phyloP scores from a whole-genome alignment of 2,888 invertebrate genomes.

The Branchinecta sandiegonensis region DNA sequence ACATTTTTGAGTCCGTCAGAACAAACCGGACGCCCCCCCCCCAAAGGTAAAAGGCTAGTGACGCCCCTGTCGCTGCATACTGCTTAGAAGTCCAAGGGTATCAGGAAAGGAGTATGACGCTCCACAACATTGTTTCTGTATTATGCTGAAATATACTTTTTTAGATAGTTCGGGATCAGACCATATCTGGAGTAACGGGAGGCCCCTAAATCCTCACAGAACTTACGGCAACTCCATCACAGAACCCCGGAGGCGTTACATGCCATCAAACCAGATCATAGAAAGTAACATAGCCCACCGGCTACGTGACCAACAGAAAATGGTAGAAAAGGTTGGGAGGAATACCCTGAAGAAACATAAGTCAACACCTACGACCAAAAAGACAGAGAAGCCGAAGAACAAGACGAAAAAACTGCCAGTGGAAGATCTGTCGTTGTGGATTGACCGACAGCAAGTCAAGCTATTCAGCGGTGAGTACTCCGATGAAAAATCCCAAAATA shows the following conservation, averaged over 20 bases:
- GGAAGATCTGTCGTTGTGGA: slow-evolving; percentile 48
- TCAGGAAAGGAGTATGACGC: too few relatives aligned
- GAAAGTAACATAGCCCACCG: slow-evolving; percentile 6
- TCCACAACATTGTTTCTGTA: too few relatives aligned
- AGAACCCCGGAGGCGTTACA: neutral
- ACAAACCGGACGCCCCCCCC: too few relatives aligned
- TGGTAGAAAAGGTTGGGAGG: neutral
- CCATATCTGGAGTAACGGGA: too few relatives aligned
- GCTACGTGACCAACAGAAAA: neutral
- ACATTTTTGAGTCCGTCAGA: too few relatives aligned
- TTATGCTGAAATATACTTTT: too few relatives aligned
- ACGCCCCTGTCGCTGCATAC: too few relatives aligned
- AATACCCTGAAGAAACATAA: neutral
- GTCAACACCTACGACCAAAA: neutral
- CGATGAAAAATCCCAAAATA: too few relatives aligned
- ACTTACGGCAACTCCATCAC: neutral
- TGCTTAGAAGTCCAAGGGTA: too few relatives aligned
- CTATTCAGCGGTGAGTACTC: slow-evolving; percentile 63
- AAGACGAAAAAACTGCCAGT: slow-evolving; percentile 3
- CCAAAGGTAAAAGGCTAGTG: too few relatives aligned
- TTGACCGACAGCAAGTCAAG: slow-evolving; percentile 77
- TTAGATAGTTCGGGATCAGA: too few relatives aligned
- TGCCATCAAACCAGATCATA: neutral
- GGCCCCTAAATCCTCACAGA: too few relatives aligned
- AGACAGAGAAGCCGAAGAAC: neutral